Evolutionary conservation across 92 coral and sea anemone species (phyloP).

Genomic region (Meandrina meandrites): DNA sequence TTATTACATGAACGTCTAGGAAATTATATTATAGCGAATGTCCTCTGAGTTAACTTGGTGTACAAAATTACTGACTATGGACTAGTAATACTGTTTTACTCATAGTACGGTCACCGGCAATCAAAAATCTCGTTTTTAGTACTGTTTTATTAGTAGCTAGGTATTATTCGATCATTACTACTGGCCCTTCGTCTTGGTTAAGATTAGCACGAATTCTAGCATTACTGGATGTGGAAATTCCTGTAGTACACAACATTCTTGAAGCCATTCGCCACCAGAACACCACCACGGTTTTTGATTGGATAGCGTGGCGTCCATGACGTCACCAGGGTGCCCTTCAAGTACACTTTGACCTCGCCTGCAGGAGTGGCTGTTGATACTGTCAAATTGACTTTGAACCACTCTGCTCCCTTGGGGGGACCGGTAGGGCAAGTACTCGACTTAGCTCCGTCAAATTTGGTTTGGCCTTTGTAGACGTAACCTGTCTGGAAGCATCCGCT

Average conservation of each 20-base stretch:
- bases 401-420: constrained; percentile 62
- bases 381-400: constrained; percentile 50
- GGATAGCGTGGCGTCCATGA: constrained; percentile 50
- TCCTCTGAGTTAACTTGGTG: too few species aligned
- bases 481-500: constrained; percentile 69
- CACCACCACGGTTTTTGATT: constrained; percentile 63
- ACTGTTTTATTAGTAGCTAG: background rate
- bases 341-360: constrained; percentile 47
- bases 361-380: constrained; percentile 25
- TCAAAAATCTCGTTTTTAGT: too few species aligned
- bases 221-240: constrained; percentile 25
- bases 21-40: too few species aligned
- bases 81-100: too few species aligned
- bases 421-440: constrained; percentile 52
- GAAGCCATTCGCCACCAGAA: constrained; percentile 80
- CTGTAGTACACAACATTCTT: constrained; percentile 57
- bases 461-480: constrained; percentile 55
- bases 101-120: too few species aligned
- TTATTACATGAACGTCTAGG: too few species aligned
- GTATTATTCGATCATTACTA: background rate
- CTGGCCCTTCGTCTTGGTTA: background rate
- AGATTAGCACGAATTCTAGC: background rate
- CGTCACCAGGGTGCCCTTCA: constrained; percentile 35
- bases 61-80: too few species aligned
- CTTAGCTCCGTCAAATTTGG: constrained; percentile 33